Evolutionary conservation across 1,140 invertebrate genomes (phyloP).

Genomic region (Lordiphosa stackelbergi): DNA sequence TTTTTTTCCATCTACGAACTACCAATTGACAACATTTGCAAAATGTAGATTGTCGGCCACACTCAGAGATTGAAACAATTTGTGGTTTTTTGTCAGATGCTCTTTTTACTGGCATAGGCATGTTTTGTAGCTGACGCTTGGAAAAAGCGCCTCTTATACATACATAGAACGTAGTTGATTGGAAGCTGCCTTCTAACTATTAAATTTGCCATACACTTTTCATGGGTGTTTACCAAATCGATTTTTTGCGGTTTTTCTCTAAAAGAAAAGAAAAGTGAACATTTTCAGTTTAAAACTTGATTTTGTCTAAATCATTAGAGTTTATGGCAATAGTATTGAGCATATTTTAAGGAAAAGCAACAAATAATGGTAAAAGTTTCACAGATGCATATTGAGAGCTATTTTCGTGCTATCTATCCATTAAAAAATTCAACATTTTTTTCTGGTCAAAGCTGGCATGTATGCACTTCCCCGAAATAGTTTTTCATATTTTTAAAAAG

Average conservation of each 20-base stretch:
- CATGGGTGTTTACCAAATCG: slow-evolving; percentile 55
- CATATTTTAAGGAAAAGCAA: too few species aligned
- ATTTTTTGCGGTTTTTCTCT: slow-evolving; percentile 51
- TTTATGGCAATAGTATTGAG: too few species aligned
- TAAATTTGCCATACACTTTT: slow-evolving; percentile 5
- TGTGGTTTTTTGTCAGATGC: slow-evolving; percentile 8
- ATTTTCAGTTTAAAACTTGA: not conserved
- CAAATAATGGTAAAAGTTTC: too few species aligned
- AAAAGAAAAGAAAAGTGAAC: slow-evolving; percentile 16
- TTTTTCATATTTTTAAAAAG: too few species aligned
- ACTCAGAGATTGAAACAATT: slow-evolving; percentile 44
- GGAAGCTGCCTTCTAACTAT: slow-evolving; percentile 43
- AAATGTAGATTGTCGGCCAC: slow-evolving; percentile 27
- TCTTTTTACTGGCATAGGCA: slow-evolving; percentile 24
- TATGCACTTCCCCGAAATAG: too few species aligned
- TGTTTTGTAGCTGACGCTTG: slow-evolving; percentile 30
- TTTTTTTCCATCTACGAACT: slow-evolving; percentile 35
- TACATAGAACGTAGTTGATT: slow-evolving; percentile 42
- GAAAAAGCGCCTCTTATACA: slow-evolving; percentile 31
- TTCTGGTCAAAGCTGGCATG: too few species aligned
- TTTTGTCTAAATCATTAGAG: too few species aligned
- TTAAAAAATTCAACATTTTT: too few species aligned
- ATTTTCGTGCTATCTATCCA: too few species aligned
- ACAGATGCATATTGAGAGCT: too few species aligned
- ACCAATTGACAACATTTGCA: slow-evolving; percentile 56